Conservation (phyloP, 1,140 invertebrate species). For the Lepidotrigona ventralis region DNA sequence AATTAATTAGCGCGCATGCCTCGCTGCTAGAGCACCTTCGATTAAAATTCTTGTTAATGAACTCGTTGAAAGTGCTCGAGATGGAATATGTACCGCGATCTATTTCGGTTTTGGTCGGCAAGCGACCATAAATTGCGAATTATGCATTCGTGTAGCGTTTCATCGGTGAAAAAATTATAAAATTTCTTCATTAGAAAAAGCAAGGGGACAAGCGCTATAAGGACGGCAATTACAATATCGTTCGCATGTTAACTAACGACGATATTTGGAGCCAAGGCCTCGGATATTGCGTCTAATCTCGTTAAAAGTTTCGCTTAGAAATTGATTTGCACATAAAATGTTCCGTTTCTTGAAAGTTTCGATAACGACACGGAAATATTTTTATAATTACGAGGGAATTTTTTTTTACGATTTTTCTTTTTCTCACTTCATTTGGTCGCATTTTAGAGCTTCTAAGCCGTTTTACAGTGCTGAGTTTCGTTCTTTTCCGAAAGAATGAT, state of each 20-base stretch:
- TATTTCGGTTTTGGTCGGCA: conserved; percentile 18
- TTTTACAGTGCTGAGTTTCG: too few relatives aligned
- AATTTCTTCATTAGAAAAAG: not conserved
- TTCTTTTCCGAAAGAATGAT: too few relatives aligned
- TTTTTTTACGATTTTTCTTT: not conserved
- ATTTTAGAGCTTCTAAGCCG: too few relatives aligned
- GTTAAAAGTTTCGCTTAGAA: not conserved
- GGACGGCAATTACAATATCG: not conserved
- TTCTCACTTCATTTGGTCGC: too few relatives aligned
- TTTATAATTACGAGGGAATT: not conserved
- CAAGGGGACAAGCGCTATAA: not conserved
- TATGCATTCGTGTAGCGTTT: not conserved
- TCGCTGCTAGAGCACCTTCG: not conserved
- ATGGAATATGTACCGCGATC: conserved; percentile 7
- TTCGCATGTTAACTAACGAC: not conserved
- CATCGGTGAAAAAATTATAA: not conserved
- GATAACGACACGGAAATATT: not conserved
- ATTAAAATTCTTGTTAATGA: conserved; percentile 37
- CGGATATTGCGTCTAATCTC: not conserved
- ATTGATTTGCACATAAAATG: not conserved
- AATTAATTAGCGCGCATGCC: conserved; percentile 30
- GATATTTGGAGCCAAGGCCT: too few relatives aligned
- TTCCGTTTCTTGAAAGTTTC: not conserved
- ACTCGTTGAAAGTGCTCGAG: conserved; percentile 25
- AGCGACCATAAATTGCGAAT: not conserved